Base-by-base conservation (phyloP, 2,888 invertebrate species). In the Philaethria dido region DNA sequence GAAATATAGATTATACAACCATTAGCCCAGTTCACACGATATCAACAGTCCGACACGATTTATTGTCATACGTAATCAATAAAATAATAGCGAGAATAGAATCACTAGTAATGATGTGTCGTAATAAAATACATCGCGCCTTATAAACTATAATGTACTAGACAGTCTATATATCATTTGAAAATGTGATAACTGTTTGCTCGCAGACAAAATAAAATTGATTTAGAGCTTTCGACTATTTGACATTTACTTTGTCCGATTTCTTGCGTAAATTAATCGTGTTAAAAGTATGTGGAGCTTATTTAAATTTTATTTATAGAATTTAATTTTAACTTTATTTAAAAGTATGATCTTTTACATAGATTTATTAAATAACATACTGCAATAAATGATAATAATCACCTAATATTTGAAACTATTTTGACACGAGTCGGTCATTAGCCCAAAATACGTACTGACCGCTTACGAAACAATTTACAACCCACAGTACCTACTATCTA, bases 391-490 rank as follows among this genome's bases (percentile, higher is more conserved):
- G 52, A 29, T 29, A 44, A 39, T 16, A 50, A 33, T 16, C 45
- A 62, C 18, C 4, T 42, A 20, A 47, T 47, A 60, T 60, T 60
- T 3, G 60, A 61, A 62, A 65, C 65, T 62, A 62, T 62, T 59
- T 69, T 55, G 64, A 69, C 70, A 75, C 65, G 64, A 68, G 60
- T 50, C 69, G 69, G 66, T 64, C 68, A 62, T 68, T 61, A 61
- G 62, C 63, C 69, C 52, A 69, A 72, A 68, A 67, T 67, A 69
- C 67, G 69, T 65, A 85, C 80, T 89, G 87, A 87, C 87, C 87
- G 85, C 80, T 89, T 88, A 88, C 86, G 82, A 87, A 89, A 90
- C 81, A 84, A 89, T 90, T 89, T 89, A 89, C 88, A 88, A 86
- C 87, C 86, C 82, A 86, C 86, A 83, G 81, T 82, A 83, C 83